Evolutionary conservation across 2,797 vertebrate species (phyloP), one percentile per base, ranked within the genome.

Genomic region (Zalophus californianus): DNA sequence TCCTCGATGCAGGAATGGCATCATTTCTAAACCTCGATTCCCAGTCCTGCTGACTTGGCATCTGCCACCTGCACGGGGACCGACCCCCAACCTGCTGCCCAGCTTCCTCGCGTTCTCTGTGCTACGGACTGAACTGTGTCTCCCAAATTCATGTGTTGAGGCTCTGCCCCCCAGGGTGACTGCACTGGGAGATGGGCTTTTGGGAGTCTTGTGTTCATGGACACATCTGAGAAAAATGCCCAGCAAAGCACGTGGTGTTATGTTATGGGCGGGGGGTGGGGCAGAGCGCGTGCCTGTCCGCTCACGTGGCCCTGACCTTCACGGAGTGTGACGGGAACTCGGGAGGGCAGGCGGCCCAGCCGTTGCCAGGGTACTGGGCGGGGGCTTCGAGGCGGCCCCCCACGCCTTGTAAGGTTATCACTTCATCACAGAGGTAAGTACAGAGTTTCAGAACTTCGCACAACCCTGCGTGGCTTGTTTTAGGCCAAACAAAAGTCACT

Each of bases 301-400:
- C 27, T 20, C 0, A 0, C 1, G 3, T 0, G 23, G 41, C 1
- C 0, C n/a, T 4, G 70, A 18, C 77, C 35, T 50, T n/a, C 68
- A 9, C 2, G 1, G 20, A 0, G 1, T 2, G 48, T 2, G 12
- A 3, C 2, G 8, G 4, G 23, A 1, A 12, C 0, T 1, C 1
- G 18, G n/a, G 62, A 11, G 0, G 27, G 16, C 21, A 27, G 18
- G 58, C 2, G 38, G 7, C 48, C 6, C 1, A 0, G 38, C 29
- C 0, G 3, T 0, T 2, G 7, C n/a, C 8, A 0, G 7, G 58
- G 9, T 0, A 0, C 14, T 1, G 4, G 50, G 14, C 0, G 2
- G 56, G 44, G 58, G 12, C n/a, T 4, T 11, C 2, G 0, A 3
- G 18, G 54, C 0, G 1, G 15, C 15, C 29, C 27, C 10, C 25